Evolutionary conservation across 2,888 invertebrate species (phyloP).

Genomic region (Trissoscelio sp.): DNA sequence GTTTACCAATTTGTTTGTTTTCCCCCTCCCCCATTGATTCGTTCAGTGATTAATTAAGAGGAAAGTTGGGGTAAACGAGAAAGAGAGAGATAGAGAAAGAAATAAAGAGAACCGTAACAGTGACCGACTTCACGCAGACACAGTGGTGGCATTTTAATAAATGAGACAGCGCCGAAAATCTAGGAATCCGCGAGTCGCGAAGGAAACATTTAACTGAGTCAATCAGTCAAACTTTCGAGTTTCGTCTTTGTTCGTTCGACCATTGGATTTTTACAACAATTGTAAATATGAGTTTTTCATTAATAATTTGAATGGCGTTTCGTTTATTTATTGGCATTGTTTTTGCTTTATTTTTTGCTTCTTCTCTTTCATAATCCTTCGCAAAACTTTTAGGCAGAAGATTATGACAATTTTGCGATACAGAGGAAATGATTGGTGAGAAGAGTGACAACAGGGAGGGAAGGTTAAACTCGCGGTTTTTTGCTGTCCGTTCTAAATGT

Average conservation of each 20-base stretch:
- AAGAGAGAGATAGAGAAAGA: too few species aligned
- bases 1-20: slow-evolving; percentile 52
- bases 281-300: slow-evolving; percentile 45
- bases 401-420: slow-evolving; percentile 47
- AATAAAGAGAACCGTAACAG: slow-evolving; percentile 65
- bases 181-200: slow-evolving; percentile 42
- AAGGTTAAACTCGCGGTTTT: slow-evolving; percentile 73
- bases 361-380: slow-evolving; percentile 49
- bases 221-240: slow-evolving; percentile 8
- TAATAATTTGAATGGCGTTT: slow-evolving; percentile 44
- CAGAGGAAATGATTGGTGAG: slow-evolving; percentile 23
- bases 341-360: slow-evolving; percentile 26
- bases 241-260: slow-evolving; percentile 42
- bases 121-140: slow-evolving; percentile 75
- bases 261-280: slow-evolving; percentile 46
- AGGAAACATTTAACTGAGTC: too few species aligned
- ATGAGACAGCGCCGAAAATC: slow-evolving; percentile 78
- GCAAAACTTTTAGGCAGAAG: slow-evolving; percentile 57
- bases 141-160: slow-evolving; percentile 81
- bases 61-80: slow-evolving; percentile 57
- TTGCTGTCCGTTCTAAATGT: slow-evolving; percentile 82
- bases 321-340: slow-evolving; percentile 54
- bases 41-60: slow-evolving; percentile 57
- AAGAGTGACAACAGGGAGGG: slow-evolving; percentile 69
- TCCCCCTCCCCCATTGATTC: slow-evolving; percentile 41